Evolutionary conservation across 2,113 vertebrate species (phyloP).

Genomic region (Drymodes brunneopygia): DNA sequence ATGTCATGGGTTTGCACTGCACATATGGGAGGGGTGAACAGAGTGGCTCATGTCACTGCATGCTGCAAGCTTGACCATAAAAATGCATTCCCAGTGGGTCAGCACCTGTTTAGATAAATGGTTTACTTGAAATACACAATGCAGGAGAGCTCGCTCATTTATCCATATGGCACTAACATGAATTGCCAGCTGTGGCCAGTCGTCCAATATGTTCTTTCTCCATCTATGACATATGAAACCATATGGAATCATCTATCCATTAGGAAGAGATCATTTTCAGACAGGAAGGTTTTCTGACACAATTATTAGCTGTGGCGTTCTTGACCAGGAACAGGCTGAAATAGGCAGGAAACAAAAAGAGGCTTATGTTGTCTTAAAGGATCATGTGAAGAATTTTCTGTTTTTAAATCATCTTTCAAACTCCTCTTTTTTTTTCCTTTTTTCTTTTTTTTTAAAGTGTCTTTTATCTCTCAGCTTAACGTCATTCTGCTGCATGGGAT

Average conservation of each 20-base stretch:
- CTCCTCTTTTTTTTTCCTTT: neutral
- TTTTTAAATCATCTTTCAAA: constrained; percentile 15
- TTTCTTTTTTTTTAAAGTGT: neutral
- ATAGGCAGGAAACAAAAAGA: neutral
- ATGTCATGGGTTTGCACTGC: neutral
- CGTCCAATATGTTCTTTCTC: constrained; percentile 46
- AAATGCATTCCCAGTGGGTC: constrained; percentile 24
- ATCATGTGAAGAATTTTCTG: constrained; percentile 15
- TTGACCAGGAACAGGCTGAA: constrained; percentile 28
- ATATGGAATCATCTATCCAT: constrained; percentile 63
- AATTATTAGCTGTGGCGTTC: constrained; percentile 36
- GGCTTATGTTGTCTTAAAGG: constrained; percentile 14
- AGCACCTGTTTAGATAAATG: constrained; percentile 61
- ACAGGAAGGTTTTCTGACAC: constrained; percentile 40
- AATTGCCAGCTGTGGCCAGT: constrained; percentile 61
- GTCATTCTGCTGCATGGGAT: neutral
- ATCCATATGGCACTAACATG: constrained; percentile 62
- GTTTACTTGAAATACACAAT: constrained; percentile 35
- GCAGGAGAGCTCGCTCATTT: neutral
- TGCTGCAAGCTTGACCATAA: constrained; percentile 3
- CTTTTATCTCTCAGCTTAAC: constrained; percentile 32
- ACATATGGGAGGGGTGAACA: neutral
- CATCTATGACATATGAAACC: constrained; percentile 55
- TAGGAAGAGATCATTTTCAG: constrained; percentile 67
- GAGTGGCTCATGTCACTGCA: accelerated